phyloP scores from a whole-genome alignment of 2,888 invertebrate genomes.

The Clanis bilineata region DNA sequence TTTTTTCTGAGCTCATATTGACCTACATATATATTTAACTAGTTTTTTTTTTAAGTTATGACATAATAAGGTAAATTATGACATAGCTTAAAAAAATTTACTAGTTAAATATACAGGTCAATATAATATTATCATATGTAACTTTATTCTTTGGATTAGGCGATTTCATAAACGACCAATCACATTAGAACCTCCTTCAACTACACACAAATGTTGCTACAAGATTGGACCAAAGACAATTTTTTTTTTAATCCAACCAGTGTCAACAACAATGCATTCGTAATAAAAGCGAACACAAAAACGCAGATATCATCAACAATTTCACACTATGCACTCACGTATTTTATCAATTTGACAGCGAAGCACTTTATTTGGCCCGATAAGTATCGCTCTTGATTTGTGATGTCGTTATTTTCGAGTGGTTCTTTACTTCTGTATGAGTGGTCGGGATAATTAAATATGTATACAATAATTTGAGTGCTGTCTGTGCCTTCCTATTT shows the following conservation, averaged over 20 bases:
- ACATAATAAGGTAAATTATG: no score
- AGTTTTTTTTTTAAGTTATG: no score
- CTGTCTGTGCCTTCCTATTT: background rate
- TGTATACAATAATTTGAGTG: background rate
- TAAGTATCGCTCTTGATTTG: conserved; percentile 62
- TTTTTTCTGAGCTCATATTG: no score
- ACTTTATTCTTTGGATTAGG: no score
- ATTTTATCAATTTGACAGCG: conserved; percentile 52
- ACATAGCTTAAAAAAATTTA: no score
- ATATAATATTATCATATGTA: no score
- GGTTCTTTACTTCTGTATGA: conserved; percentile 22
- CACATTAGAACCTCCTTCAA: no score
- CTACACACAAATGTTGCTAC: background rate
- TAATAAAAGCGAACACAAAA: conserved; percentile 43
- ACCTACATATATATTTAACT: no score
- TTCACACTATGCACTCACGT: conserved; percentile 68
- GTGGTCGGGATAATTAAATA: conserved; percentile 18
- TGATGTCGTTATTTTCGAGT: conserved; percentile 58
- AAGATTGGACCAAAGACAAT: conserved; percentile 7
- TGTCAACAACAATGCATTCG: conserved; percentile 29
- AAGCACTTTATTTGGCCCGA: conserved; percentile 63
- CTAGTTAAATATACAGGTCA: no score
- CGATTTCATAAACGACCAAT: background rate
- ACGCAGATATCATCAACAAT: conserved; percentile 67
- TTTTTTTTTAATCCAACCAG: conserved; percentile 21